Base-by-base conservation (phyloP, 2,113 vertebrate species). In the Melospiza georgiana region DNA sequence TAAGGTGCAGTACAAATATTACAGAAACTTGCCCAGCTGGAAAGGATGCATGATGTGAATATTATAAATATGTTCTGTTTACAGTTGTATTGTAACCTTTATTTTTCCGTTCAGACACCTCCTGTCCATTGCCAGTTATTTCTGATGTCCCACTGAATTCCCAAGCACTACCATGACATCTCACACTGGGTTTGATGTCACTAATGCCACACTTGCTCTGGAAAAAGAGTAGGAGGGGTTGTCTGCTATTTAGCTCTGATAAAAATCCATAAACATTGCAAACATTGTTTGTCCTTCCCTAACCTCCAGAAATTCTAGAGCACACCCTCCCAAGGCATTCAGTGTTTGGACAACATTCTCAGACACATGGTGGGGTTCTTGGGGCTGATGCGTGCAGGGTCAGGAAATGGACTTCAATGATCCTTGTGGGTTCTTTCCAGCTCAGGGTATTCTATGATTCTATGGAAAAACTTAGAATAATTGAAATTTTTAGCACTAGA, bases 201-300 rank as follows among this genome's bases (percentile, higher is more conserved):
- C 23, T 28, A 65, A 35, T 0, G 0, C 12, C 21, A 14, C 9
- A 8, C 30, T 51, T 27, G 6, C 4, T 43, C 41, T 33, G 43
- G 15, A 80, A 16, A 23, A 65, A 44, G 15, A 23, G 12, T 0
- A 5, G 6, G 9, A 15, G 5, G 19, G 2, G 3, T 2, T n/a
- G 12, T 17, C 27, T 83, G 14, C 46, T 43, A 2, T 37, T 86
- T 65, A 79, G 15, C 11, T 77, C 67, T 44, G 65, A 44, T 10
- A 63, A 62, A 17, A 58, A 71, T 4, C 25, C 11, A 25, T 11
- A 72, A 39, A 12, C 5, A 5, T 8, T 55, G 16, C 16, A 85
- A 58, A 77, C 3, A 33, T 13, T 0, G 0, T 12, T 17, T 55
- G 59, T 83, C 62, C 28, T 49, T 41, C 55, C 37, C 51, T 33